A percentile compares a stretch with the other conserved stretches of the same genome.
These are phyloP conservation scores for Hemicentrotus pulcherrimus DNA, from an alignment of 35 echinoderm and acorn worm genomes.

Conservation along the genomic window DNA sequence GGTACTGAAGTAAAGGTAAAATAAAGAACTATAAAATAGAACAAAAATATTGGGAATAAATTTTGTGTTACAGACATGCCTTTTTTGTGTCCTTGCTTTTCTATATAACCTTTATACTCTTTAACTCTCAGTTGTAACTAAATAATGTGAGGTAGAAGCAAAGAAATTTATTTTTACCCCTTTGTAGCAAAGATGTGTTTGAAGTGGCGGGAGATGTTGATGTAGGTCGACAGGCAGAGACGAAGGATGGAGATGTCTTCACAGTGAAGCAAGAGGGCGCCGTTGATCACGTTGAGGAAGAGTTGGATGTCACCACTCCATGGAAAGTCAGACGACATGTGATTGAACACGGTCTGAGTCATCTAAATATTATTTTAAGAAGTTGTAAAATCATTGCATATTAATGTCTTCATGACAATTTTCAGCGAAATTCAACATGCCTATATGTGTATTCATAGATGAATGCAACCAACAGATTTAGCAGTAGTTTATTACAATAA, in stretches of 20 bases:
- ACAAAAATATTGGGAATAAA: not conserved
- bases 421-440: not conserved
- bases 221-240: slow-evolving; percentile 83
- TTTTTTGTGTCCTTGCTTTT: too few relatives aligned
- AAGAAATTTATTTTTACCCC: slow-evolving; percentile 64
- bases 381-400: not conserved
- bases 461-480: too few relatives aligned
- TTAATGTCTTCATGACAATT: not conserved
- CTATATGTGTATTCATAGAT: too few relatives aligned
- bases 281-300: slow-evolving; percentile 96
- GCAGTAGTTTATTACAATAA: too few relatives aligned
- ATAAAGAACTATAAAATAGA: too few relatives aligned
- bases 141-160: not conserved
- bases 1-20: too few relatives aligned
- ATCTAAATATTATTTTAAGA: slow-evolving; percentile 54
- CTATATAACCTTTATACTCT: too few relatives aligned
- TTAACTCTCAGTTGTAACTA: too few relatives aligned
- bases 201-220: slow-evolving; percentile 88
- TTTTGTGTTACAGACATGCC: too few relatives aligned
- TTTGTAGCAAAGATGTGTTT: slow-evolving; percentile 99
- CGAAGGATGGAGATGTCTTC: slow-evolving; percentile 84
- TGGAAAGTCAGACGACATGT: slow-evolving; percentile 86
- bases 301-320: slow-evolving; percentile 97
- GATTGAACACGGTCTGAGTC: slow-evolving; percentile 70
- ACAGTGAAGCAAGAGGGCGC: slow-evolving; percentile 91